phyloP scores from a whole-genome alignment of 2,888 invertebrate genomes.

The Vesta saturnalis region DNA sequence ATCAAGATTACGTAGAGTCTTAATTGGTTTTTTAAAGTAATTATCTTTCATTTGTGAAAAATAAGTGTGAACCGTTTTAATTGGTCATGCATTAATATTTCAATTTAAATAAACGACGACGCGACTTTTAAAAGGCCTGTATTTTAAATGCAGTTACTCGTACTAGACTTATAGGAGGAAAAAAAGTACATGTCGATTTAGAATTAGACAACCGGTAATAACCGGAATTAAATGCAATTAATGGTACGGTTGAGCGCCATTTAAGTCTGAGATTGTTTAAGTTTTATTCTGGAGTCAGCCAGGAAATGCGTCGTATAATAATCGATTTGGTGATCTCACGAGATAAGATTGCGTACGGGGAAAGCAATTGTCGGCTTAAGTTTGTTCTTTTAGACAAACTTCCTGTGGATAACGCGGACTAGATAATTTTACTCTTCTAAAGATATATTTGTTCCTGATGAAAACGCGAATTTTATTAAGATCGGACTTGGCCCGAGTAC shows the following conservation, averaged over 20 bases:
- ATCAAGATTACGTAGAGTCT: no score
- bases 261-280: slow-evolving; percentile 9
- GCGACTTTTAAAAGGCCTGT: slow-evolving; percentile 22
- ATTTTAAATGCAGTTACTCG: slow-evolving; percentile 27
- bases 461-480: slow-evolving; percentile 23
- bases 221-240: slow-evolving; percentile 13
- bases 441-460: slow-evolving; percentile 23
- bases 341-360: slow-evolving; percentile 38
- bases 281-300: slow-evolving; percentile 5
- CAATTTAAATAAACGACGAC: background rate
- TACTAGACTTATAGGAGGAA: slow-evolving; percentile 24
- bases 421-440: slow-evolving; percentile 13
- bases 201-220: slow-evolving; percentile 5
- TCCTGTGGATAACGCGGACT: slow-evolving; percentile 33
- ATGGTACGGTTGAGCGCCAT: slow-evolving; percentile 22
- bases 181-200: background rate
- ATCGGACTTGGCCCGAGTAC: slow-evolving; percentile 31
- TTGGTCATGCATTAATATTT: background rate
- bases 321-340: slow-evolving; percentile 33
- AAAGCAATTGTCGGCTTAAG: slow-evolving; percentile 31
- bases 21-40: no score
- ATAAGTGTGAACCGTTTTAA: background rate
- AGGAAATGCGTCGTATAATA: slow-evolving; percentile 30
- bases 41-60: no score
- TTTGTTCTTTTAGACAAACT: slow-evolving; percentile 35